Percentiles rank a stretch among this genome's conserved stretches.
Conservation (phyloP, 2,113 vertebrate species). For the Larimichthys polyactis region DNA sequence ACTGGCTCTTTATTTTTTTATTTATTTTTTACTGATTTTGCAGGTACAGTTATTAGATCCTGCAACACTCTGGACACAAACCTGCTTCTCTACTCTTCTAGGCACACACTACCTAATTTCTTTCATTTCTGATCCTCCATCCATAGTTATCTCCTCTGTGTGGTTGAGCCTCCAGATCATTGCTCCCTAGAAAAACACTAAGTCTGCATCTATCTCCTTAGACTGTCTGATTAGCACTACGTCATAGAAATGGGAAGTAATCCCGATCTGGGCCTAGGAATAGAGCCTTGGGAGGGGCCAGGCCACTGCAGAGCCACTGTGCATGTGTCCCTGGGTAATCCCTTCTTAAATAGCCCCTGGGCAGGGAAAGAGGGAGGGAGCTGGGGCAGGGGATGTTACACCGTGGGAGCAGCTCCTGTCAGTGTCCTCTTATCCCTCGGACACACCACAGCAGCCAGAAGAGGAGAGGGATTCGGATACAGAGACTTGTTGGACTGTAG, state of each 20-base stretch:
- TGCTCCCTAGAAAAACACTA: conserved; percentile 81
- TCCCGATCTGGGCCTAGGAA: conserved; percentile 79
- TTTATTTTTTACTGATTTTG: background rate
- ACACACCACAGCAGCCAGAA: conserved; percentile 37
- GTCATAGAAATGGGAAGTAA: conserved; percentile 80
- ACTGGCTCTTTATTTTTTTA: background rate
- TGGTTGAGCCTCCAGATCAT: conserved; percentile 64
- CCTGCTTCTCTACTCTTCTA: background rate
- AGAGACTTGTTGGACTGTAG: conserved; percentile 46
- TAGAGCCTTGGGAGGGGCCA: conserved; percentile 75
- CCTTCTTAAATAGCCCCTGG: conserved; percentile 78
- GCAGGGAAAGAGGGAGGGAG: conserved; percentile 43
- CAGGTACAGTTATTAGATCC: background rate
- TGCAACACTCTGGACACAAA: background rate
- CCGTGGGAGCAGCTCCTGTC: conserved; percentile 52
- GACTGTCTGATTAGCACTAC: conserved; percentile 80
- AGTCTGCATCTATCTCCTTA: conserved; percentile 82
- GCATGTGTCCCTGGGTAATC: conserved; percentile 79
- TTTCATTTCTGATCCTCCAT: conserved; percentile 53
- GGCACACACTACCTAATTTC: background rate
- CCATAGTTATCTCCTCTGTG: conserved; percentile 24
- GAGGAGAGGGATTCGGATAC: conserved; percentile 47
- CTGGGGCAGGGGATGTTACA: conserved; percentile 42
- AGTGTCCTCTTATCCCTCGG: conserved; percentile 56
- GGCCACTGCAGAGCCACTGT: conserved; percentile 43